These are phyloP conservation scores for Leiothrix lutea DNA, from an alignment of 2,113 vertebrate genomes.

Conservation along the genomic window DNA sequence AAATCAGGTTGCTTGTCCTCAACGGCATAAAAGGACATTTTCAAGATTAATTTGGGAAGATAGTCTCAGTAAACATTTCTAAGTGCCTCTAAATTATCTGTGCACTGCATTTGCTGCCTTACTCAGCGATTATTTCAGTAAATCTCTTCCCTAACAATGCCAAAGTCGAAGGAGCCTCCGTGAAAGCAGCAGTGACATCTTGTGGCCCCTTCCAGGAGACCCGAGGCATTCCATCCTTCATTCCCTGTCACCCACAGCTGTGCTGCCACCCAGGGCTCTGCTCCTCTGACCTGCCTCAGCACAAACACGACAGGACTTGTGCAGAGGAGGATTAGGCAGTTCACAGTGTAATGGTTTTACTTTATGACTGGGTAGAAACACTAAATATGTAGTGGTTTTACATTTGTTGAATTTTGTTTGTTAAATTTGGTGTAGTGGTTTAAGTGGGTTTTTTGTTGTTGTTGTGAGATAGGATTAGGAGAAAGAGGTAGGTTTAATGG, in stretches of 20 bases:
- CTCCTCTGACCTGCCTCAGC: neutral
- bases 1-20: neutral
- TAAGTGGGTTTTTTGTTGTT: too few relatives aligned
- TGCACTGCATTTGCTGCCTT: neutral
- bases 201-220: neutral
- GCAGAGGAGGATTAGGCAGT: neutral
- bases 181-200: conserved; percentile 53
- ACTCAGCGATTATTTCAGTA: rapidly evolving
- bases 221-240: rapidly evolving
- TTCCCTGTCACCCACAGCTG: neutral
- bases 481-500: too few relatives aligned
- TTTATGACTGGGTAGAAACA: too few relatives aligned
- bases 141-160: rapidly evolving
- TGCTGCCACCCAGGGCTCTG: neutral
- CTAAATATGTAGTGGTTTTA: too few relatives aligned
- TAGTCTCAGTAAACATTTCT: neutral
- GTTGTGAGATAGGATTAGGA: too few relatives aligned
- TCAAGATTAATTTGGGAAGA: neutral
- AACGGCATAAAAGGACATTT: neutral
- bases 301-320: rapidly evolving
- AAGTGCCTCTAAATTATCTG: neutral
- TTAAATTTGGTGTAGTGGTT: too few relatives aligned
- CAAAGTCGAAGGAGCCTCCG: neutral
- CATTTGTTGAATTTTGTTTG: too few relatives aligned
- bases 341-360: rapidly evolving